phyloP scores from a whole-genome alignment of 2,113 vertebrate genomes.

The Parus major region DNA sequence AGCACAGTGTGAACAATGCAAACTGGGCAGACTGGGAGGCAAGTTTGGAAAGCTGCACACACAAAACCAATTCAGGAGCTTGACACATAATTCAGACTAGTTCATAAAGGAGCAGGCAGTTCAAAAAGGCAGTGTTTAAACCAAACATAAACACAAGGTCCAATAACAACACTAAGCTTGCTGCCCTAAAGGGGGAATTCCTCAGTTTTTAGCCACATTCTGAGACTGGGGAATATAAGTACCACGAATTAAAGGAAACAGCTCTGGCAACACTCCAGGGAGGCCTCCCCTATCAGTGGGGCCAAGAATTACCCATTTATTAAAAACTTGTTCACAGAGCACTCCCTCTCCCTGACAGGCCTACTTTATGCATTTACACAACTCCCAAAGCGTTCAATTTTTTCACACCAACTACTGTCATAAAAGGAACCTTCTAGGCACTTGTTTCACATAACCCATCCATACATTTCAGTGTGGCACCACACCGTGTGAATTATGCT shows the following conservation, averaged over 20 bases:
- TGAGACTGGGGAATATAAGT: background rate
- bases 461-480: rapidly evolving
- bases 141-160: background rate
- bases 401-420: background rate
- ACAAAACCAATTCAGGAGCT: background rate
- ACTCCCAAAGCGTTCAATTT: rapidly evolving
- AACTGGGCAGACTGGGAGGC: background rate
- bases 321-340: background rate
- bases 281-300: background rate
- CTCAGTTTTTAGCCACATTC: background rate
- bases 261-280: background rate
- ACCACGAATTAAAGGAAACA: background rate
- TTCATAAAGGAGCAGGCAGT: background rate
- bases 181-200: background rate
- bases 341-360: background rate
- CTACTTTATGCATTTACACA: background rate
- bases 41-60: background rate
- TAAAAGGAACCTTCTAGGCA: background rate
- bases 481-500: rapidly evolving
- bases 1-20: background rate
- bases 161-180: background rate
- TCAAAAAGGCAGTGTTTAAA: background rate
- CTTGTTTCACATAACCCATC: background rate
- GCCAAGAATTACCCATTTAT: background rate
- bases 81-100: background rate